A percentile compares a stretch with the other conserved stretches of the same genome.
Conservation (phyloP, 2,797 vertebrate genomes). For the Pipistrellus pipistrellus region DNA sequence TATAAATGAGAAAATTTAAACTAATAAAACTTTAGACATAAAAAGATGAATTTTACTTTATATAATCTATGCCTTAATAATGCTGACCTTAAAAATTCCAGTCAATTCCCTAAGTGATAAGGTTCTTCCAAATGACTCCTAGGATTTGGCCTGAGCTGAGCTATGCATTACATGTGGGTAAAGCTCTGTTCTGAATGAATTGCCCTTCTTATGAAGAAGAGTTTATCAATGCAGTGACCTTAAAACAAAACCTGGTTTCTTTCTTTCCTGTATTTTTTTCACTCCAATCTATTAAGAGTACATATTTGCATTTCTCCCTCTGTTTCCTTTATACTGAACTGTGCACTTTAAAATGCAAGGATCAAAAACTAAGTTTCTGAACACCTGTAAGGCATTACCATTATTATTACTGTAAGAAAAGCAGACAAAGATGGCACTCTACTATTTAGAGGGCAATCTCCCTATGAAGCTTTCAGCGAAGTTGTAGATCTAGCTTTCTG, state of each 20-base stretch:
- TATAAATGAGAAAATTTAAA: conserved; percentile 12
- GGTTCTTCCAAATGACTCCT: background rate
- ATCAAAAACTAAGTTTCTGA: conserved; percentile 25
- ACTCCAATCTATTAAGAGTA: background rate
- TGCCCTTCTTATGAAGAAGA: background rate
- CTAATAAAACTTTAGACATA: background rate
- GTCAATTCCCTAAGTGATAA: background rate
- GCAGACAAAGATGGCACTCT: background rate
- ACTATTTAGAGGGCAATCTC: background rate
- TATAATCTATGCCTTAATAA: background rate
- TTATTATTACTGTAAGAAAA: conserved; percentile 3
- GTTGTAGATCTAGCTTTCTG: background rate
- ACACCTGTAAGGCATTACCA: conserved; percentile 21
- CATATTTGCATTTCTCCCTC: conserved; percentile 13
- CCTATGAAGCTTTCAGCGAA: background rate
- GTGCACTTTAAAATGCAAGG: conserved; percentile 6
- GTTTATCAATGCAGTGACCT: background rate
- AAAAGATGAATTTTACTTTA: background rate
- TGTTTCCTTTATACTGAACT: conserved; percentile 1
- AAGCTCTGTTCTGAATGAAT: conserved; percentile 8
- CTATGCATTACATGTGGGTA: background rate
- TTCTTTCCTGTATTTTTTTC: background rate
- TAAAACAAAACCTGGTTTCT: conserved; percentile 12
- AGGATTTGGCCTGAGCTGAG: background rate
- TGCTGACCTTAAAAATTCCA: background rate